Evolutionary conservation across 2,888 invertebrate genomes (phyloP), one percentile per base, ranked within the genome.

Genomic region (Temnothorax rugatulus): DNA sequence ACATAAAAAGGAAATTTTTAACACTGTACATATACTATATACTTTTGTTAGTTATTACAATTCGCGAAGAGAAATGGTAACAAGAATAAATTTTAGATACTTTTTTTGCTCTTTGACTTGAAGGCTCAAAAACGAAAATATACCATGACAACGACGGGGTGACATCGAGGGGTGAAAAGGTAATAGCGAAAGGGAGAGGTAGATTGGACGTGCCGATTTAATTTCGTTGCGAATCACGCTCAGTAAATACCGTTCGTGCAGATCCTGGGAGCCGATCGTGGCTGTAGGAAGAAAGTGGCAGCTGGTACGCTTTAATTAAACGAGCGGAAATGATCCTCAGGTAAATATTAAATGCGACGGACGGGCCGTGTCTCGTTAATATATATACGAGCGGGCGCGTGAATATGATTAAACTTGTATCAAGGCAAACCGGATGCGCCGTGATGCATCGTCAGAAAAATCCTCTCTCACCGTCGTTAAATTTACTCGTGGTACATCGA

Each of bases 221-320:
- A 92, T 92, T 92, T 87, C 88, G 88, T 85, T 90, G 84, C 84
- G 87, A 92, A 92, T 92, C 91, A 91, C 86, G 68, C 89, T 89
- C 77, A 85, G 89, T 86, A 90, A 90, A 92, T 86, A 92, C 75
- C 75, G 85, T 68, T 79, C 82, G 76, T 77, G 57, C 75, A 82
- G 57, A 82, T 76, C 76, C 87, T 84, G 90, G 64, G 87, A 85
- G 81, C 84, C 82, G 90, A 91, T 90, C 91, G 89, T 77, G 85
- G 85, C 76, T 83, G 84, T 52, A 75, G 83, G 88, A 88, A 90
- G 90, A 86, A 90, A 85, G 85, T 71, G 82, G 64, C 77, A 73
- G 54, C 57, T 73, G 77, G 83, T 64, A 66, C 73, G 89, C 84
- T 89, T 90, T 90, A 90, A 90, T 90, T 90, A 90, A 90, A 90